Base-by-base conservation (phyloP, 1,140 invertebrate genomes). In the Globodera rostochiensis region DNA sequence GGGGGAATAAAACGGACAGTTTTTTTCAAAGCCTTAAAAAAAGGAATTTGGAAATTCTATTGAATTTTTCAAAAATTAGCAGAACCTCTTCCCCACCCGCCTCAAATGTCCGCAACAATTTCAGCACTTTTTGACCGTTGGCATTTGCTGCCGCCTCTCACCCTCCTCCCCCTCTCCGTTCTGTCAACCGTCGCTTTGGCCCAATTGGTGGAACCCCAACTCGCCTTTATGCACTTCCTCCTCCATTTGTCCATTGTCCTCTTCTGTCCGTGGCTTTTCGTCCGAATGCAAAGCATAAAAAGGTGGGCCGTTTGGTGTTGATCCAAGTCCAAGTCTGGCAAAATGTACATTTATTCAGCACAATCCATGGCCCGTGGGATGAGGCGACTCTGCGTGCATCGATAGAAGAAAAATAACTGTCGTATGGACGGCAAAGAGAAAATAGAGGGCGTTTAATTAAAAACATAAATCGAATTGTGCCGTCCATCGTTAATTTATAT, bases 361-460 rank as follows among this genome's bases (percentile, higher is more conserved):
- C 96, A 90, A 96, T 96, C 85, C 94, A 96, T 91, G 96, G 96
- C 1, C 95, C 95, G 6, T 97, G 96, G 95, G 96, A 97, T 91
- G 95, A 97, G 90, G 95, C 95, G 66, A 92, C 94, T 13, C 69
- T 86, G 5, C 66, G 64, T 46, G 76, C 64, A 71, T 71, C 69
- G 25, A 71, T 71, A 4, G 57, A 60, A 60, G 57, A 60, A 60
- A 60, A 60, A 60, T 60, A 19, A 19, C 11, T 9, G 11, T 53
- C 1, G 3, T 7, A 53, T 13, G 50, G 50, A 53, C 7, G 50
- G 50, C 50, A 13, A 13, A 13, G 4, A 15, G 57, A 15, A 15
- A 60, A 60, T 7, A 60, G 1, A 13, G 3, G 36, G 3, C 36
- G 36, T 36, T 36, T 36, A 36, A 36, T 36, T 36, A 36, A 3